Base-by-base conservation (phyloP, 2,797 vertebrate genomes). In the Acanthurus tractus region DNA sequence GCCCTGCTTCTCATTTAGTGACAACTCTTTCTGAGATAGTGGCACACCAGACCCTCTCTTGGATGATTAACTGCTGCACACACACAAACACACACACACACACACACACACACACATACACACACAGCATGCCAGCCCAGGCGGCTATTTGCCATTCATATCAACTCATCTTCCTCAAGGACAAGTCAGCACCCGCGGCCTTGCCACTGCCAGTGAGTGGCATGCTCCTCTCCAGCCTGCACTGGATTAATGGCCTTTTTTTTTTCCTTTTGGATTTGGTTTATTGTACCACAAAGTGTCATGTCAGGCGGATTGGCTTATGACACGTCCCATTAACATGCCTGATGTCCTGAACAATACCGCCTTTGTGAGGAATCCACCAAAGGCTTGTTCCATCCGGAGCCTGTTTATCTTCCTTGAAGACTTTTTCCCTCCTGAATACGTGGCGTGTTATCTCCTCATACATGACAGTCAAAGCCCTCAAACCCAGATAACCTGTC, bases 401-500 rank as follows among this genome's bases (percentile, higher is more conserved):
- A 87, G 79, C 66, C 72, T 89, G 73, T 89, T 89, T 89, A 88
- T 92, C 75, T 89, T 23, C 22, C 52, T 69, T 81, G 69, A 57
- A 46, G 29, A 68, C 22, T 68, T 49, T 84, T 78, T 70, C 12
- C 12, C 9, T 59, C 62, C 76, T 52, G 49, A 88, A 83, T 88
- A 86, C 87, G 67, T 73, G 78, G 57, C 57, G 46, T 72, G 76
- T 90, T 93, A 90, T 90, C 89, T 90, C 50, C 71, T 62, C 55
- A 71, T 84, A 85, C 75, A 70, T 81, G 86, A 89, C 84, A 85
- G 68, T 81, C 84, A 82, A 80, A 86, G 79, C 71, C 83, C 78
- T 88, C 36, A 72, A 79, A 86, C 77, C 67, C 67, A 90, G 87
- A 93, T 92, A 91, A 91, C 86, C 84, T 90, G 78, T 70, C 86